A percentile compares a stretch with the other conserved stretches of the same genome.
Evolutionary conservation across 2,888 invertebrate genomes (phyloP).

Genomic region (Exocentrus adspersus): DNA sequence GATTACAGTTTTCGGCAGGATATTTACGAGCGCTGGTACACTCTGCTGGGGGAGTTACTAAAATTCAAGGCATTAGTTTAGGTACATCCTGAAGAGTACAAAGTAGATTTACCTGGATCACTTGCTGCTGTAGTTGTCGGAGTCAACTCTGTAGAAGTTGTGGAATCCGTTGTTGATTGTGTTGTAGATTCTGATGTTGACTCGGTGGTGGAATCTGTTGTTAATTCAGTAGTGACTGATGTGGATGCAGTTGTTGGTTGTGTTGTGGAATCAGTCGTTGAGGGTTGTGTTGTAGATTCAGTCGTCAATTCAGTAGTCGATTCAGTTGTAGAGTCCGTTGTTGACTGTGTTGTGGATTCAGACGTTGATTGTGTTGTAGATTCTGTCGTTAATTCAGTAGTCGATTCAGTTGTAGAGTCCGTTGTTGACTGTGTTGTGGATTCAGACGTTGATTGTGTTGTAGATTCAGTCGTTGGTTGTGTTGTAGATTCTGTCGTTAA

Average conservation of each 20-base stretch:
- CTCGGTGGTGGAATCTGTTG: neutral
- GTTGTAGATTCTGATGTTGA: neutral
- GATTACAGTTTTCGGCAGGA: slow-evolving; percentile 2
- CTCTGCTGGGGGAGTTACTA: neutral
- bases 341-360: neutral
- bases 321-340: neutral
- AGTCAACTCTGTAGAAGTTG: neutral
- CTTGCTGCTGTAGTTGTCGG: neutral
- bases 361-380: neutral
- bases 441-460: neutral
- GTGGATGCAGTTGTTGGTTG: neutral
- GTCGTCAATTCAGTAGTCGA: neutral
- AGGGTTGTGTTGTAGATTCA: neutral
- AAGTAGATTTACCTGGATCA: neutral
- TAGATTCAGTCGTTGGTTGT: neutral
- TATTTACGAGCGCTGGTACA: slow-evolving; percentile 10
- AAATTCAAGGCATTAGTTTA: too few relatives aligned
- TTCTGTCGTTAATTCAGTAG: neutral
- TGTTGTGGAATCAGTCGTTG: neutral
- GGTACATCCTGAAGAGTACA: too few relatives aligned
- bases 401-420: neutral
- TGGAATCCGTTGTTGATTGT: neutral
- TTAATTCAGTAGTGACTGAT: neutral
- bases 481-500: neutral
- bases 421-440: neutral